A percentile compares a stretch with the other conserved stretches of the same genome.
Conservation (phyloP, 1,140 invertebrate genomes). For the Macrocentrus cingulum region DNA sequence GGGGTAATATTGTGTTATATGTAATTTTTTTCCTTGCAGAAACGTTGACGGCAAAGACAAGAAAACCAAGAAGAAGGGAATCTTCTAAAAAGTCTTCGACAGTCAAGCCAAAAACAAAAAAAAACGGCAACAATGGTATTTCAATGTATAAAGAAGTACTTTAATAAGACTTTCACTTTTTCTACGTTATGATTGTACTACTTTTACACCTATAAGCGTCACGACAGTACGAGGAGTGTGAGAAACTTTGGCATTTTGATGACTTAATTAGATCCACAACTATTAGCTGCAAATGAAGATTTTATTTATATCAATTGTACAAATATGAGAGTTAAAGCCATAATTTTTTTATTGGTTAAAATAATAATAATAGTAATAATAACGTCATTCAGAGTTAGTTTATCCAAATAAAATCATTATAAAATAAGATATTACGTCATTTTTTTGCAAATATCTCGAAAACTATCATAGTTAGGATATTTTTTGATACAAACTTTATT, state of each 20-base stretch:
- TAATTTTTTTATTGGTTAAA: no score
- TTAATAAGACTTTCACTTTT: constrained; percentile 23
- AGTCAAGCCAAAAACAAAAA: constrained; percentile 19
- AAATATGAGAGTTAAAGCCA: background rate
- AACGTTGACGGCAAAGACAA: constrained; percentile 64
- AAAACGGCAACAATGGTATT: constrained; percentile 14
- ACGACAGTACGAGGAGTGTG: background rate
- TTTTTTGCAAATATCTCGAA: no score
- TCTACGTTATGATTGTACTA: constrained; percentile 20
- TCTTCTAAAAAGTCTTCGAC: constrained; percentile 57
- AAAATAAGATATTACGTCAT: no score
- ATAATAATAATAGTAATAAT: no score
- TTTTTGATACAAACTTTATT: no score
- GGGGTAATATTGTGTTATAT: background rate
- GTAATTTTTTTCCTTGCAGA: constrained; percentile 56
- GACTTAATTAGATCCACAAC: background rate
- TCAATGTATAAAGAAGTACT: constrained; percentile 28
- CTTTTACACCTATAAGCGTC: constrained; percentile 5
- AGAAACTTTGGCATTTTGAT: background rate
- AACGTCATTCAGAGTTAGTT: no score
- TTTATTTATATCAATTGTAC: constrained; percentile 3
- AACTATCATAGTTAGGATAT: no score
- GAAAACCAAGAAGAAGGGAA: constrained; percentile 65
- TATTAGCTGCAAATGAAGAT: background rate
- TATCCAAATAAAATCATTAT: no score